A percentile compares a stretch with the other conserved stretches of the same genome.
Evolutionary conservation across 2,113 vertebrate species (phyloP).

Genomic region (Corythornis vintsioides): DNA sequence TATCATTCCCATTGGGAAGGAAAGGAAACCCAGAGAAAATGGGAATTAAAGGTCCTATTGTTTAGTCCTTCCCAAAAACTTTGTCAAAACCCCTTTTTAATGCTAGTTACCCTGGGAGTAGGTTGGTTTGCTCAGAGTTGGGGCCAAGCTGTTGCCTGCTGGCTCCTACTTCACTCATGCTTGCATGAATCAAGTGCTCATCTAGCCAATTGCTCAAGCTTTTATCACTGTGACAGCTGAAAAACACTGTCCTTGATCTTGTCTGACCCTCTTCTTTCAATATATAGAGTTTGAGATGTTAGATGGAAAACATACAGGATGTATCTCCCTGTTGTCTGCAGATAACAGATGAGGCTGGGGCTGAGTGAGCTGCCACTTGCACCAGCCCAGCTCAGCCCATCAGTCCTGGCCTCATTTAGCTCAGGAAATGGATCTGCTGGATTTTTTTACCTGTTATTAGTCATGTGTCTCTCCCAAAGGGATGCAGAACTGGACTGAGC

Average conservation of each 20-base stretch:
- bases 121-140: not conserved
- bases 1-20: not conserved
- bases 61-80: not conserved
- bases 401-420: not conserved
- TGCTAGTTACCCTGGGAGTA: not conserved
- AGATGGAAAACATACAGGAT: not conserved
- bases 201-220: not conserved
- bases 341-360: not conserved
- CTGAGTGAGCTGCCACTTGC: not conserved
- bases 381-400: not conserved
- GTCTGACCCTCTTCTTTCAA: not conserved
- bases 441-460: not conserved
- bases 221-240: not conserved
- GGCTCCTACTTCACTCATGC: not conserved
- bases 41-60: not conserved
- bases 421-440: not conserved
- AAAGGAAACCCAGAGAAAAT: not conserved
- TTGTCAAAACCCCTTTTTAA: not conserved
- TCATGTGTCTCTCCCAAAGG: not conserved
- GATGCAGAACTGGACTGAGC: not conserved
- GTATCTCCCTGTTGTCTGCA: not conserved
- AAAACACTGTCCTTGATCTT: not conserved
- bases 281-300: not conserved
- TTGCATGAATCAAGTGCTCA: not conserved
- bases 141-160: not conserved